Evolutionary conservation across 2,113 vertebrate species (phyloP).

Genomic region (Delphinapterus leucas): DNA sequence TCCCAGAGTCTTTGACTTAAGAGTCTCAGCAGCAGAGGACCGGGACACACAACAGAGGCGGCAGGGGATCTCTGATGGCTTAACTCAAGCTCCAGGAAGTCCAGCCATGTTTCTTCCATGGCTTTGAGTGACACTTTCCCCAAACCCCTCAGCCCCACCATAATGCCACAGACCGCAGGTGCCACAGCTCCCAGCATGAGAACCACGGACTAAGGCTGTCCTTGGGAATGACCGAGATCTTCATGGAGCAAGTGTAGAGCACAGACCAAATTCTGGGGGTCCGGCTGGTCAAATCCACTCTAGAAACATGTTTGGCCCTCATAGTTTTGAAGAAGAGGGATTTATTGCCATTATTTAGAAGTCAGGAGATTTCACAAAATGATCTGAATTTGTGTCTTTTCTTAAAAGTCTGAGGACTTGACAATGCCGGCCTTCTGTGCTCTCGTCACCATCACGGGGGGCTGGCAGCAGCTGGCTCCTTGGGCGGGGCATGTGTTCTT

Average conservation of each 20-base stretch:
- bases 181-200: not conserved
- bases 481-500: not conserved
- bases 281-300: not conserved
- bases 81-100: not conserved
- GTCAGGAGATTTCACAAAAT: not conserved
- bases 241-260: not conserved
- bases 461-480: not conserved
- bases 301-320: not conserved
- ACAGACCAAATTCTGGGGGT: not conserved
- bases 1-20: not conserved
- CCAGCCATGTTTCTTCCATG: not conserved
- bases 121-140: not conserved
- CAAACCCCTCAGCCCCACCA: not conserved
- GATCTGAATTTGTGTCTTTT: not conserved
- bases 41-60: fast-evolving
- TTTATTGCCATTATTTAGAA: not conserved
- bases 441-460: not conserved
- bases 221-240: not conserved
- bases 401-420: not conserved
- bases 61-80: not conserved
- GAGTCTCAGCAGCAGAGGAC: not conserved
- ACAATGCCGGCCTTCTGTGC: fast-evolving
- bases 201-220: not conserved
- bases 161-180: fast-evolving
- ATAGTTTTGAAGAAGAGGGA: not conserved